Percentiles rank a stretch among this genome's conserved stretches.
phyloP scores from a whole-genome alignment of 2,888 invertebrate genomes.

The Tetragonula carbonaria region DNA sequence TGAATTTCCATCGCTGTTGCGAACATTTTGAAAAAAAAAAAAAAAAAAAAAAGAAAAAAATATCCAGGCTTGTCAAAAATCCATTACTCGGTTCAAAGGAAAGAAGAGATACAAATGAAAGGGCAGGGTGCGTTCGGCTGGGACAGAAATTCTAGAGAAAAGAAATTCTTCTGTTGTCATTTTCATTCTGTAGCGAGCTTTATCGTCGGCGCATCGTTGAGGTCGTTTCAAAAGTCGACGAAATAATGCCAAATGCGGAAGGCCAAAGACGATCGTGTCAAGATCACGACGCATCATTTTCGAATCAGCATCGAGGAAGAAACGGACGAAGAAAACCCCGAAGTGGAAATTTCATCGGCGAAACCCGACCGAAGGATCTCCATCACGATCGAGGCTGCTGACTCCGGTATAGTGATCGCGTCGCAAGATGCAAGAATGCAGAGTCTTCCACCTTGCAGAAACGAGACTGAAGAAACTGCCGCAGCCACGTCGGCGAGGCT shows the following conservation, averaged over 20 bases:
- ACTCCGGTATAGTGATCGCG: neutral
- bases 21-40: too few relatives aligned
- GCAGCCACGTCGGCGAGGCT: neutral
- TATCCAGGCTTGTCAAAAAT: neutral
- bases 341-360: neutral
- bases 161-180: neutral
- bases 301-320: slow-evolving; percentile 75
- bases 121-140: too few relatives aligned
- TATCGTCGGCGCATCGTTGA: neutral
- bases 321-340: slow-evolving; percentile 55
- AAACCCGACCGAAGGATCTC: slow-evolving; percentile 40
- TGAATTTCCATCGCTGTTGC: neutral
- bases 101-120: neutral
- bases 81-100: neutral
- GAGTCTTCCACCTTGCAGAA: neutral
- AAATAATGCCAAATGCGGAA: slow-evolving; percentile 78
- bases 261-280: slow-evolving; percentile 65
- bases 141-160: neutral
- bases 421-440: neutral
- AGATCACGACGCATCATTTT: slow-evolving; percentile 69
- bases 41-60: too few relatives aligned
- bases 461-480: neutral
- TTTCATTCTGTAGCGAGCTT: neutral
- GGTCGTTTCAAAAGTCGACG: neutral
- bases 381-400: slow-evolving; percentile 29